A percentile compares a stretch with the other conserved stretches of the same genome.
These are phyloP conservation scores for Metalampra italica DNA, from an alignment of 2,888 invertebrate genomes.

Conservation along the genomic window DNA sequence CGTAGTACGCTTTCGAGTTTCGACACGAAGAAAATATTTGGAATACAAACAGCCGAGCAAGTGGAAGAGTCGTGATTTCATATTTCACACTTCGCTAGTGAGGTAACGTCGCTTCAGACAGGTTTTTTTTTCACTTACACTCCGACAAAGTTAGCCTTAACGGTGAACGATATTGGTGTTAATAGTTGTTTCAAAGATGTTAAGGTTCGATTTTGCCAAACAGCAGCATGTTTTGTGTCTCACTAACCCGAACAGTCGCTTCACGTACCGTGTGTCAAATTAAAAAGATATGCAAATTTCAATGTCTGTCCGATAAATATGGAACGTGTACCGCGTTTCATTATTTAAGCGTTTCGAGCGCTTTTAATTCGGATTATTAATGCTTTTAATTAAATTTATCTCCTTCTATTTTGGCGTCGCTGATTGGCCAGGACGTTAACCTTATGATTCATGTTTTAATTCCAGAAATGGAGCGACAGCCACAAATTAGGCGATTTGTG, in stretches of 20 bases:
- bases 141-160: conserved; percentile 24
- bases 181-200: conserved; percentile 15
- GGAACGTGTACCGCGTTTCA: conserved; percentile 49
- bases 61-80: conserved; percentile 75
- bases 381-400: conserved; percentile 71
- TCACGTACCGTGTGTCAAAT: conserved; percentile 54
- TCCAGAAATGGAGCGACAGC: conserved; percentile 23
- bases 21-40: conserved; percentile 69
- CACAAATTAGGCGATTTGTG: background rate
- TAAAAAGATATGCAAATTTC: conserved; percentile 67
- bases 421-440: conserved; percentile 54
- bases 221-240: conserved; percentile 15
- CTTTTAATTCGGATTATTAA: conserved; percentile 64
- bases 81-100: conserved; percentile 75
- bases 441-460: conserved; percentile 43
- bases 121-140: conserved; percentile 60
- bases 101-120: conserved; percentile 57
- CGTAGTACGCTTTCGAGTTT: conserved; percentile 52
- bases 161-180: conserved; percentile 20
- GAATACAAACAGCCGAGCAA: conserved; percentile 70
- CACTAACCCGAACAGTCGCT: conserved; percentile 30
- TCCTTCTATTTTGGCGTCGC: conserved; percentile 61
- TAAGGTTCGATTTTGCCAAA: conserved; percentile 29
- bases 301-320: conserved; percentile 45
- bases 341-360: conserved; percentile 51